Percentiles rank a stretch among this genome's conserved stretches.
phyloP scores from a whole-genome alignment of 2,888 invertebrate species.

The Apodemia duryi region DNA sequence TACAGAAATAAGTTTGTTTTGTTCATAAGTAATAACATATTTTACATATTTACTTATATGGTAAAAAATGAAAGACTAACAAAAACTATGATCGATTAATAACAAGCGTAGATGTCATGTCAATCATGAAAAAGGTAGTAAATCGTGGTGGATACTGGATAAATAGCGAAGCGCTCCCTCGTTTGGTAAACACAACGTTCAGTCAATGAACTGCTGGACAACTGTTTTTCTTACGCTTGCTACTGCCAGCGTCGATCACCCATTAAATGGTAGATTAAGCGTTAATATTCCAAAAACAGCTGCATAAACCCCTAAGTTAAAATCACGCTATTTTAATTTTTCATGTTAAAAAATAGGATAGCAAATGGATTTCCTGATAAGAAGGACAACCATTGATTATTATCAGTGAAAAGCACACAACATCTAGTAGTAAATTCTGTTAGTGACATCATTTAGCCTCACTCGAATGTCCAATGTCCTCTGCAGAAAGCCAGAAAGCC shows the following conservation, averaged over 20 bases:
- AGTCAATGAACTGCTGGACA: constrained; percentile 35
- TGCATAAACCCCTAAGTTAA: too few species aligned
- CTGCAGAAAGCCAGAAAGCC: too few species aligned
- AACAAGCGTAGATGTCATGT: constrained; percentile 31
- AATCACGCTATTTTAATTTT: too few species aligned
- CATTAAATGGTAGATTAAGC: not conserved
- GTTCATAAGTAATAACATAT: too few species aligned
- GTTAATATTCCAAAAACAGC: not conserved
- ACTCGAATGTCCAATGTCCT: too few species aligned
- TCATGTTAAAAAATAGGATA: too few species aligned
- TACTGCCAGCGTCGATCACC: constrained; percentile 8
- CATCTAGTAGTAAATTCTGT: too few species aligned
- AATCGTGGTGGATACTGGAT: constrained; percentile 38
- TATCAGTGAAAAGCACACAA: too few species aligned
- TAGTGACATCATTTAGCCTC: too few species aligned
- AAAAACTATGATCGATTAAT: not conserved
- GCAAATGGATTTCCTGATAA: too few species aligned
- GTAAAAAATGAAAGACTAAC: not conserved
- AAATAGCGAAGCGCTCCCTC: constrained; percentile 15
- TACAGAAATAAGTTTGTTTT: too few species aligned
- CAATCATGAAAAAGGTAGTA: constrained; percentile 52
- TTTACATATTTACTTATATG: not conserved
- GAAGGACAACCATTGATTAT: too few species aligned
- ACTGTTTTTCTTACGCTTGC: constrained; percentile 26
- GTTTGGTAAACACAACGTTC: constrained; percentile 26